Conservation (phyloP, 1,140 invertebrate genomes). For the Dendroctonus valens region DNA sequence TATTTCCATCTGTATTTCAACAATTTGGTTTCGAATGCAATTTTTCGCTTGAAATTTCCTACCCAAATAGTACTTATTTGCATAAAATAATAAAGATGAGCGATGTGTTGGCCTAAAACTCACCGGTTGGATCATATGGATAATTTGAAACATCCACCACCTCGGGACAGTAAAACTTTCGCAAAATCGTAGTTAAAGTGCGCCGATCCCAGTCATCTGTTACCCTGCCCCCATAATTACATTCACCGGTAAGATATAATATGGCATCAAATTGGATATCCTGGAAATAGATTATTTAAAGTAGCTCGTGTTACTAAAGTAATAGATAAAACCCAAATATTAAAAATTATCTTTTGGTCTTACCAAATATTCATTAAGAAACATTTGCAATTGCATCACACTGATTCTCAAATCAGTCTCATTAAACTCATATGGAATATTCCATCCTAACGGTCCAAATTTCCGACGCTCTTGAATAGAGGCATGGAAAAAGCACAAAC, state of each 20-base stretch:
- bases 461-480: slow-evolving; percentile 86
- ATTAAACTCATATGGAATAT: slow-evolving; percentile 94
- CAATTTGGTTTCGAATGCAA: too few species aligned
- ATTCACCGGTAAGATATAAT: slow-evolving; percentile 89
- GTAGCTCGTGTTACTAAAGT: not conserved
- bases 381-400: slow-evolving; percentile 84
- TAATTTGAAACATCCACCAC: slow-evolving; percentile 58
- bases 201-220: slow-evolving; percentile 94
- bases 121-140: slow-evolving; percentile 61
- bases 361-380: slow-evolving; percentile 79
- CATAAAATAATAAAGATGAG: too few species aligned
- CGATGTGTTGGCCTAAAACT: slow-evolving; percentile 4
- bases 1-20: too few species aligned
- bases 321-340: not conserved
- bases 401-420: slow-evolving; percentile 90
- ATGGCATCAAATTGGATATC: slow-evolving; percentile 82
- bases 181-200: slow-evolving; percentile 79
- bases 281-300: not conserved
- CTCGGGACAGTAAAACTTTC: slow-evolving; percentile 73
- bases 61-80: too few species aligned
- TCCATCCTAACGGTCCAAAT: slow-evolving; percentile 94
- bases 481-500: slow-evolving; percentile 94
- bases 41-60: too few species aligned
- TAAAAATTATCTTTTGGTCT: slow-evolving; percentile 30
- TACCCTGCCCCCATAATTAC: slow-evolving; percentile 94